A percentile compares a stretch with the other conserved stretches of the same genome.
phyloP scores from a whole-genome alignment of 2,888 invertebrate species.

The Frankliniella fusca region DNA sequence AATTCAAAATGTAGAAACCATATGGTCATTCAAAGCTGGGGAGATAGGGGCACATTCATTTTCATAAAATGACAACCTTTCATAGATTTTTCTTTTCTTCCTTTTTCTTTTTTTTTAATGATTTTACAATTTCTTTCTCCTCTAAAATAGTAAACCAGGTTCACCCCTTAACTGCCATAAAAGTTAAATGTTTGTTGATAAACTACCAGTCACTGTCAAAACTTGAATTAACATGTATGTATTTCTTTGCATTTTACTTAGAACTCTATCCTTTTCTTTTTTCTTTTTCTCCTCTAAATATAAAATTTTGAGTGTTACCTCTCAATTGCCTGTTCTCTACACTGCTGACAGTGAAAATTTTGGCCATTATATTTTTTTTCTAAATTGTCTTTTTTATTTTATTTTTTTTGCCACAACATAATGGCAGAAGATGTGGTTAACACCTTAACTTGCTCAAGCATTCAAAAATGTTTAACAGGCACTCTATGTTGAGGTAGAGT shows the following conservation, averaged over 20 bases:
- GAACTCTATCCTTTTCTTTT: not conserved
- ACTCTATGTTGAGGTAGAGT: not conserved
- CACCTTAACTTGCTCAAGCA: not conserved
- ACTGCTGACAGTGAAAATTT: not conserved
- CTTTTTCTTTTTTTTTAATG: not conserved
- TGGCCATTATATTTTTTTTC: not conserved
- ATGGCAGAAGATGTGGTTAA: not conserved
- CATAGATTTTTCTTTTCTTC: not conserved
- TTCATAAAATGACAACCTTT: not conserved
- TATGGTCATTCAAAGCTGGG: not conserved
- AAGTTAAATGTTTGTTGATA: not conserved
- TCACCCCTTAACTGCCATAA: not conserved
- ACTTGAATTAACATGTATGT: too few species aligned
- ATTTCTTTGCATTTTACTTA: too few species aligned
- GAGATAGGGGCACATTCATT: conserved; percentile 1
- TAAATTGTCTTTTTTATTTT: not conserved
- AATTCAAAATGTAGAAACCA: not conserved
- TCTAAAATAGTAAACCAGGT: not conserved
- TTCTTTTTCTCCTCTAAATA: not conserved
- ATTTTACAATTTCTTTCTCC: not conserved
- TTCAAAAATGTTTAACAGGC: not conserved
- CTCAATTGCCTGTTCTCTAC: not conserved
- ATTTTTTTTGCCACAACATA: not conserved
- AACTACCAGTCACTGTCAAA: too few species aligned
- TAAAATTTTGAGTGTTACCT: not conserved